These are phyloP conservation scores for Cryptocheilus praepositus DNA, from an alignment of 2,888 invertebrate species.

Conservation along the genomic window DNA sequence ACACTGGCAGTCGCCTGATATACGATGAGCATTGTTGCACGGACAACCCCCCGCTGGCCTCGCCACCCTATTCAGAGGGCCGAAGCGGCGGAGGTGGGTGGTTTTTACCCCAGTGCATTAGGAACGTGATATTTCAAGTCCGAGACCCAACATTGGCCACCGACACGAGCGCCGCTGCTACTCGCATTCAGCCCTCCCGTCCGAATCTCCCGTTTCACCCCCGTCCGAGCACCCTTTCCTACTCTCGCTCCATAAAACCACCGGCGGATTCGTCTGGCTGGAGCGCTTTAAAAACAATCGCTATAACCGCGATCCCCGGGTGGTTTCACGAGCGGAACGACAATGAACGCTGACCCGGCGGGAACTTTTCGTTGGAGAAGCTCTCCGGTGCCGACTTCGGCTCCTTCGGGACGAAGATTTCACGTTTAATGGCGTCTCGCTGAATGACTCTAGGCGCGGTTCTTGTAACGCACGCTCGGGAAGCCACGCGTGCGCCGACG, in stretches of 20 bases:
- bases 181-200: constrained; percentile 9
- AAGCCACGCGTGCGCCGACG: not conserved
- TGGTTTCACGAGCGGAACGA: constrained; percentile 30
- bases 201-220: constrained; percentile 1
- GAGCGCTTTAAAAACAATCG: constrained; percentile 57
- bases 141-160: constrained; percentile 38
- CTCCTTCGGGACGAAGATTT: constrained; percentile 28
- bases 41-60: constrained; percentile 38
- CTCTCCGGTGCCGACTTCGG: constrained; percentile 9
- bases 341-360: constrained; percentile 35
- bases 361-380: constrained; percentile 41
- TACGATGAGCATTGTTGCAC: constrained; percentile 53
- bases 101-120: constrained; percentile 60
- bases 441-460: constrained; percentile 30
- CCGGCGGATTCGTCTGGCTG: constrained; percentile 26
- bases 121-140: constrained; percentile 60
- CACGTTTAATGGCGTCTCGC: constrained; percentile 40
- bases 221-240: not conserved
- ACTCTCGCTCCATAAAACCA: constrained; percentile 32
- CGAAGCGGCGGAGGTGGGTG: constrained; percentile 17
- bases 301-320: constrained; percentile 37
- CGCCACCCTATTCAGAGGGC: constrained; percentile 13
- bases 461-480: constrained; percentile 23
- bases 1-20: constrained; percentile 41
- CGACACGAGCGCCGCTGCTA: constrained; percentile 8